Percentiles rank a stretch among this genome's conserved stretches.
These are phyloP conservation scores for Chunga burmeisteri DNA, from an alignment of 2,113 vertebrate species.

Conservation along the genomic window DNA sequence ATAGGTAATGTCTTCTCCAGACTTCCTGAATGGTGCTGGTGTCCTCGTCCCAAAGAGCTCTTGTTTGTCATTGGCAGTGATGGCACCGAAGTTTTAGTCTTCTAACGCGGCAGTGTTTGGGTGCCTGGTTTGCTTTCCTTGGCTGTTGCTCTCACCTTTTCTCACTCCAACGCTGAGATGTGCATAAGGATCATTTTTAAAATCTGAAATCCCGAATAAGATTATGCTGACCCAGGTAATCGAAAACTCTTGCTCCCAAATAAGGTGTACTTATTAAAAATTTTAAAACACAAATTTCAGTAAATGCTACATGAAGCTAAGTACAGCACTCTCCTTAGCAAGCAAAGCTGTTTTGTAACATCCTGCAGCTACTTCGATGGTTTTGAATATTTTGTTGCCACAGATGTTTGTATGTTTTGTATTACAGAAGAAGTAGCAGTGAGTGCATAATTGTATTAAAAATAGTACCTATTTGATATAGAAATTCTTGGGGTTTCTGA, in stretches of 20 bases:
- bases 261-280: not conserved
- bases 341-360: not conserved
- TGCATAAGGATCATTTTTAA: no score
- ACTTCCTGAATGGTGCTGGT: not conserved
- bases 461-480: not conserved
- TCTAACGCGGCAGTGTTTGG: no score
- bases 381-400: not conserved
- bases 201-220: not conserved
- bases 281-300: not conserved
- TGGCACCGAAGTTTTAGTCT: not conserved
- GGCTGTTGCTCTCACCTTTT: not conserved
- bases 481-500: not conserved
- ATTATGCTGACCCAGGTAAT: not conserved
- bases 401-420: not conserved
- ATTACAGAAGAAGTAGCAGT: not conserved
- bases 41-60: not conserved
- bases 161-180: not conserved
- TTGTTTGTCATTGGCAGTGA: not conserved
- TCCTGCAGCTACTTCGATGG: not conserved
- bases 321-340: not conserved
- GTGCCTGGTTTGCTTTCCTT: not conserved
- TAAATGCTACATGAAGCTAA: not conserved
- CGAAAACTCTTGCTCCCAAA: not conserved
- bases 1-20: rapidly evolving
- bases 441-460: not conserved